Percentiles rank a stretch among this genome's conserved stretches.
phyloP scores from a whole-genome alignment of 2,888 invertebrate species.

The Tenthredo livida region DNA sequence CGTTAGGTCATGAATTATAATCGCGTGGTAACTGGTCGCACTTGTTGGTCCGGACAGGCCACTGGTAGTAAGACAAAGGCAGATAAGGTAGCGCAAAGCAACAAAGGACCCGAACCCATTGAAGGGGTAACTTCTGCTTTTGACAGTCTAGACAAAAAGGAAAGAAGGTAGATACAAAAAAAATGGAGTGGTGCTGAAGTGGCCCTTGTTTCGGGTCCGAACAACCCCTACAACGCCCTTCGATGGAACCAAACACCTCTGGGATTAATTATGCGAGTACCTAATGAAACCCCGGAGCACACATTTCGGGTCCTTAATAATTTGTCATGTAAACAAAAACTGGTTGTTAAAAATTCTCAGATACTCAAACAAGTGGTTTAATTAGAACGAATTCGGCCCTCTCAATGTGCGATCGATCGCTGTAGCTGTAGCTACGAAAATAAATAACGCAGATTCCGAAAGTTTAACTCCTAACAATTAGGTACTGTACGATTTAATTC shows the following conservation, averaged over 20 bases:
- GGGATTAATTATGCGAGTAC: background rate
- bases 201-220: background rate
- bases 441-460: background rate
- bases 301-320: background rate
- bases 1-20: background rate
- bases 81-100: background rate
- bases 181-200: background rate
- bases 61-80: background rate
- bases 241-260: background rate
- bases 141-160: conserved; percentile 15
- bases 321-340: background rate
- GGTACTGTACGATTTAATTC: background rate
- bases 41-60: conserved; percentile 7
- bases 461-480: background rate
- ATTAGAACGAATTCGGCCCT: background rate
- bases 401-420: background rate
- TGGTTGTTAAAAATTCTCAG: background rate
- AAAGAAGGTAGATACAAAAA: background rate
- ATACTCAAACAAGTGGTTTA: background rate
- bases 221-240: background rate
- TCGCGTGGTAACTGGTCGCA: background rate
- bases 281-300: background rate
- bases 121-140: conserved; percentile 16
- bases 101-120: background rate
- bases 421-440: background rate